Evolutionary conservation across 92 coral and sea anemone genomes (phyloP).

Genomic region (Bergia puertoricense): DNA sequence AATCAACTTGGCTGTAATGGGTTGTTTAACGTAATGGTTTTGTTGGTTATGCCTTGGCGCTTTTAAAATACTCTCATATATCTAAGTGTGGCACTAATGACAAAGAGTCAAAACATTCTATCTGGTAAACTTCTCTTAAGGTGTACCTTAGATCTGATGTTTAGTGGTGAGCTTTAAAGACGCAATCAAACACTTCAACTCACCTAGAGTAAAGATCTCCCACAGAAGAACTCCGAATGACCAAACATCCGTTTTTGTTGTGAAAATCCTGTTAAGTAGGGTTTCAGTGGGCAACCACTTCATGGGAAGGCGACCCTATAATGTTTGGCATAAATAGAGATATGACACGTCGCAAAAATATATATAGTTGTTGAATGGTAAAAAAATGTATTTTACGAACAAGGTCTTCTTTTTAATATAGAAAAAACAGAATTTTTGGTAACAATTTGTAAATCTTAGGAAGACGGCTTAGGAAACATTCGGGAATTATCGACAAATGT

Average conservation of each 20-base stretch:
- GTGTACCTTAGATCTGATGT: neutral
- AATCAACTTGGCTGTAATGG: too few species aligned
- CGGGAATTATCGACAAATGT: too few species aligned
- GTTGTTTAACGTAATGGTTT: too few species aligned
- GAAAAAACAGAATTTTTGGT: too few species aligned
- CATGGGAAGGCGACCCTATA: conserved; percentile 58
- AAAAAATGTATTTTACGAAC: neutral
- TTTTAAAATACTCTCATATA: too few species aligned
- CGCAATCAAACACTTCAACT: neutral
- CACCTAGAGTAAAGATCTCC: conserved; percentile 59
- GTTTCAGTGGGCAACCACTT: conserved; percentile 59
- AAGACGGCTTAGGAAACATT: too few species aligned
- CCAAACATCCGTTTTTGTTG: conserved; percentile 60
- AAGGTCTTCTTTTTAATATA: too few species aligned
- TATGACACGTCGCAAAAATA: neutral
- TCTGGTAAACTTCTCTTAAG: neutral
- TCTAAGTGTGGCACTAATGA: neutral
- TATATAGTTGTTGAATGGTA: neutral
- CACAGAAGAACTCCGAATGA: conserved; percentile 54
- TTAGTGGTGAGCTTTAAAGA: neutral
- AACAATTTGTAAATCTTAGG: too few species aligned
- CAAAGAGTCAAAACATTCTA: neutral
- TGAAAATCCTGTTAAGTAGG: conserved; percentile 48
- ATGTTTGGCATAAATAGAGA: neutral
- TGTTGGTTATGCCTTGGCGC: neutral